These are phyloP conservation scores for Hylaeus volcanicus DNA, from an alignment of 1,140 invertebrate genomes.

Conservation along the genomic window DNA sequence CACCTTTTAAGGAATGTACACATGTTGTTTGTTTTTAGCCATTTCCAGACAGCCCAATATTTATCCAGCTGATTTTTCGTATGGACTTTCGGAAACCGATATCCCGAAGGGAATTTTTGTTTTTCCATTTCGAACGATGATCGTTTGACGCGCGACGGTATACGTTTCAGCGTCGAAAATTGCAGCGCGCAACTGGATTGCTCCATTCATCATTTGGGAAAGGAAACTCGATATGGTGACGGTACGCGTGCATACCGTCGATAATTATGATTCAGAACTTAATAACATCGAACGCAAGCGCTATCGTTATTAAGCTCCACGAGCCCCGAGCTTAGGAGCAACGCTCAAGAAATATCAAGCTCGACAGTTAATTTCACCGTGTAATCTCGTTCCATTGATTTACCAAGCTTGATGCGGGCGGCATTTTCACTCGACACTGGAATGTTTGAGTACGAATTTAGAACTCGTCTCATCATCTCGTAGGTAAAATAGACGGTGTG, in stretches of 20 bases:
- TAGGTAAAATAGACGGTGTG: too few relatives aligned
- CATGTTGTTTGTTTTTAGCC: too few relatives aligned
- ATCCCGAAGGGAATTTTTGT: too few relatives aligned
- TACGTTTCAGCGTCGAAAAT: not conserved
- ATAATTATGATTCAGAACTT: constrained; percentile 9
- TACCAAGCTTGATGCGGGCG: not conserved
- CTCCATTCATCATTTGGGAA: constrained; percentile 2
- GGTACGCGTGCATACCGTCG: not conserved
- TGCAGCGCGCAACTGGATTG: not conserved
- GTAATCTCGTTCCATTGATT: constrained; percentile 20
- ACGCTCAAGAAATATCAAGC: constrained; percentile 3
- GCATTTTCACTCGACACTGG: not conserved
- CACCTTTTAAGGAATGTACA: too few relatives aligned
- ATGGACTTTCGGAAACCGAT: too few relatives aligned
- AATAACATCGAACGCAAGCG: constrained; percentile 19
- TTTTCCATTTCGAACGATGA: too few relatives aligned
- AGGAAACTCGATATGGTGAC: not conserved
- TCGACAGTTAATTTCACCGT: constrained; percentile 8
- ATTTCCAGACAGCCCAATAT: too few relatives aligned
- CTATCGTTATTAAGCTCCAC: not conserved
- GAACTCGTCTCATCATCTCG: too few relatives aligned
- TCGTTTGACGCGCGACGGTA: too few relatives aligned
- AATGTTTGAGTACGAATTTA: not conserved
- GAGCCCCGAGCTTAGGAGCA: not conserved
- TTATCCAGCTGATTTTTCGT: too few relatives aligned